Evolutionary conservation across 2,797 vertebrate species (phyloP).

Genomic region (Champsocephalus esox): DNA sequence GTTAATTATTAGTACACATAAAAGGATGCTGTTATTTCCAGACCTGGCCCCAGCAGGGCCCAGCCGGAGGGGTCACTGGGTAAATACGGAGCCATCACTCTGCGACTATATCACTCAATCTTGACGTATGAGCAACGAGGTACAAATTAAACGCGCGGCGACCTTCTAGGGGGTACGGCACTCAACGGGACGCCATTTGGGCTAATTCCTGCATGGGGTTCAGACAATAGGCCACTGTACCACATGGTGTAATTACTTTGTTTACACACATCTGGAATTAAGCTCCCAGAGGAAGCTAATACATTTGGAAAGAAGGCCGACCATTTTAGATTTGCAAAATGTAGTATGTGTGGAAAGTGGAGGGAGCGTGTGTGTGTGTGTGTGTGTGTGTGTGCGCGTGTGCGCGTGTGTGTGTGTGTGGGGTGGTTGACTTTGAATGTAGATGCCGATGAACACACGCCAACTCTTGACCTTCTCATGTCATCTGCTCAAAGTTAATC

Average conservation of each 20-base stretch:
- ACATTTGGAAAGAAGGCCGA: slow-evolving; percentile 61
- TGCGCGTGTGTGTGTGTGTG: neutral
- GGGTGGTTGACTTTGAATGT: slow-evolving; percentile 41
- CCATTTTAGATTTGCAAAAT: slow-evolving; percentile 72
- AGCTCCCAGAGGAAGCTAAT: slow-evolving; percentile 79
- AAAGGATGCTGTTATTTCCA: slow-evolving; percentile 86
- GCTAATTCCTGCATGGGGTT: slow-evolving; percentile 82
- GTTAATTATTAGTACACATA: slow-evolving; percentile 88
- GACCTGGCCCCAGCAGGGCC: slow-evolving; percentile 75
- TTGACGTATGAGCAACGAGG: slow-evolving; percentile 88
- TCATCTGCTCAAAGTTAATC: slow-evolving; percentile 65
- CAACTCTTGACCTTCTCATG: slow-evolving; percentile 50
- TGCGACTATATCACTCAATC: slow-evolving; percentile 86
- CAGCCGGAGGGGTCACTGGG: slow-evolving; percentile 80
- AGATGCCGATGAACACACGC: slow-evolving; percentile 36
- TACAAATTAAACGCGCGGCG: slow-evolving; percentile 85
- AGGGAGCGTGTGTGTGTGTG: slow-evolving; percentile 5
- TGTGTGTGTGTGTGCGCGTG: slow-evolving; percentile 4
- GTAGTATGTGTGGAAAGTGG: slow-evolving; percentile 65
- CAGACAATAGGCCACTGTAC: slow-evolving; percentile 87
- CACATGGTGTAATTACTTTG: slow-evolving; percentile 84
- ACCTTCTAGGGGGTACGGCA: slow-evolving; percentile 81
- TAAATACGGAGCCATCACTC: slow-evolving; percentile 85
- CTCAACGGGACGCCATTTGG: slow-evolving; percentile 84
- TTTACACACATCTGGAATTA: slow-evolving; percentile 88